A percentile compares a stretch with the other conserved stretches of the same genome.
Evolutionary conservation across 2,888 invertebrate genomes (phyloP).

Genomic region (Caenorhabditis panamensis): DNA sequence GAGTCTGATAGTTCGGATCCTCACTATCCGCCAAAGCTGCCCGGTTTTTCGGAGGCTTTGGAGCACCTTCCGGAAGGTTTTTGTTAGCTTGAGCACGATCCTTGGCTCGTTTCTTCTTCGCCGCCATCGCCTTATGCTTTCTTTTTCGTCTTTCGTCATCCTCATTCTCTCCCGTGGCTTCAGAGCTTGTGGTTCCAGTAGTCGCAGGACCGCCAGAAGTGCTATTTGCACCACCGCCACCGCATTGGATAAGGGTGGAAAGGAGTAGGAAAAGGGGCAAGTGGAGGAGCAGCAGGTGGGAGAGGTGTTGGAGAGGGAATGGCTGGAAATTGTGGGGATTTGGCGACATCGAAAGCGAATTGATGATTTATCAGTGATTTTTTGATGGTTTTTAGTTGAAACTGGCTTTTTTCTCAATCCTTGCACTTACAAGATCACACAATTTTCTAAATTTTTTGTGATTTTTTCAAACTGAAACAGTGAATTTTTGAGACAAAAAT

Average conservation of each 20-base stretch:
- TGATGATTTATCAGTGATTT: too few species aligned
- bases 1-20: conserved; percentile 25
- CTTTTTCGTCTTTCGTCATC: conserved; percentile 1
- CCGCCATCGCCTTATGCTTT: conserved; percentile 17
- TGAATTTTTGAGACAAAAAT: too few species aligned
- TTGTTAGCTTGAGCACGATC: not conserved
- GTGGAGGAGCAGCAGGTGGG: not conserved
- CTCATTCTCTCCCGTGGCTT: not conserved
- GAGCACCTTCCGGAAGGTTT: conserved; percentile 33
- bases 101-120: conserved; percentile 22
- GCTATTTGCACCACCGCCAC: not conserved
- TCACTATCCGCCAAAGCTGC: conserved; percentile 2
- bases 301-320: not conserved
- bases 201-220: not conserved
- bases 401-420: too few species aligned
- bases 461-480: too few species aligned
- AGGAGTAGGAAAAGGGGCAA: too few species aligned
- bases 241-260: not conserved
- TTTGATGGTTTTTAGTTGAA: too few species aligned
- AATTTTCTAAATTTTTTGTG: not conserved
- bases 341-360: too few species aligned
- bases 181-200: too few species aligned
- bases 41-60: conserved; percentile 41
- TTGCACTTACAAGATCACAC: too few species aligned
- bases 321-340: too few species aligned